Conservation (phyloP, 2,113 vertebrate genomes). For the Cairina moschata region DNA sequence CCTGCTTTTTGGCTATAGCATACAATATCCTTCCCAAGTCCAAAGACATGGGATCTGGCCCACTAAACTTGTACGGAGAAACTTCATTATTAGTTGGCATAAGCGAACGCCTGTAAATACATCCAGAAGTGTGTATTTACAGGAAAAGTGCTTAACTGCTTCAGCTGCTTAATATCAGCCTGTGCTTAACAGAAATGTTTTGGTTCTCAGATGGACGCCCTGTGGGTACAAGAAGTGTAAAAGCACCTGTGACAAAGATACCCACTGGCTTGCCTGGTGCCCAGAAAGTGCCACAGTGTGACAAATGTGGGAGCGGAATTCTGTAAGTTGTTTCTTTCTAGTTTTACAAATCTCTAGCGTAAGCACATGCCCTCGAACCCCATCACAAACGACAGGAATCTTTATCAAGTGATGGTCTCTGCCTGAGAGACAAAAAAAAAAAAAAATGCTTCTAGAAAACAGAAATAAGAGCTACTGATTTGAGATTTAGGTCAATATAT, state of each 20-base stretch:
- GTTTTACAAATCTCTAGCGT: background rate
- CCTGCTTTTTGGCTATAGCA: background rate
- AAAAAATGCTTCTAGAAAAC: background rate
- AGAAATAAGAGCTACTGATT: background rate
- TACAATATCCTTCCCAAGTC: background rate
- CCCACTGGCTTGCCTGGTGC: slow-evolving; percentile 78
- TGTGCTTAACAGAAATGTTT: background rate
- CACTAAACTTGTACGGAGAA: background rate
- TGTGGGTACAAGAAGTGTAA: slow-evolving; percentile 87
- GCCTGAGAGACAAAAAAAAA: background rate
- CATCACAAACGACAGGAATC: background rate
- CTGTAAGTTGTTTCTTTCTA: slow-evolving; percentile 83
- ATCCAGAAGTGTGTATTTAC: background rate
- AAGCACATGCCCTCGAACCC: background rate
- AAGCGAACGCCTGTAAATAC: background rate
- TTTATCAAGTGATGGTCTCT: background rate
- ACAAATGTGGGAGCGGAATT: slow-evolving; percentile 96
- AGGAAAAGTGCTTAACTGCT: background rate
- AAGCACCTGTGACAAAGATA: slow-evolving; percentile 86
- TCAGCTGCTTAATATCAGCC: background rate
- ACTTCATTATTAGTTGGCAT: background rate
- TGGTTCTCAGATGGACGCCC: slow-evolving; percentile 87
- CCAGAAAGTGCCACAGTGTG: slow-evolving; percentile 93
- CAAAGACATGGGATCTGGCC: background rate
- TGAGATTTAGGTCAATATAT: too few species aligned